phyloP scores from a whole-genome alignment of 2,888 invertebrate genomes.

The Acrobasis consociella region DNA sequence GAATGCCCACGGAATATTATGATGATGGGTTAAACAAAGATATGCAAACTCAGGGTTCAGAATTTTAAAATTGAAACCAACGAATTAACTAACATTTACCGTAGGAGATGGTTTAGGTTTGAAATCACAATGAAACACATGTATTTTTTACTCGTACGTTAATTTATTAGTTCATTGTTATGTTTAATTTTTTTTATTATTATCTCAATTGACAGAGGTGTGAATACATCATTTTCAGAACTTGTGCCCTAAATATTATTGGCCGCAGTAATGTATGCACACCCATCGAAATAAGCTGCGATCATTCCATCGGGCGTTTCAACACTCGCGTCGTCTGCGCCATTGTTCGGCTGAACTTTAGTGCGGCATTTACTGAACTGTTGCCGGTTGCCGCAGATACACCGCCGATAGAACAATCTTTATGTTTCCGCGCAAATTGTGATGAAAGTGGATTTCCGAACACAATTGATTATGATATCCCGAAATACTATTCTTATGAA shows the following conservation, averaged over 20 bases:
- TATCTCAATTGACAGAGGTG: too few species aligned
- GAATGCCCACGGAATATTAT: slow-evolving; percentile 19
- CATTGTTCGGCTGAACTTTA: slow-evolving; percentile 76
- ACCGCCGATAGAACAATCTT: slow-evolving; percentile 53
- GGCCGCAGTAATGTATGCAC: slow-evolving; percentile 3
- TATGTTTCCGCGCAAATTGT: slow-evolving; percentile 39
- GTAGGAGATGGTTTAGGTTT: too few species aligned
- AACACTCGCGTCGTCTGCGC: slow-evolving; percentile 42
- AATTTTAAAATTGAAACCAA: too few species aligned
- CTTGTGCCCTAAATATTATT: slow-evolving; percentile 5
- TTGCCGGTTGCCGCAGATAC: slow-evolving; percentile 64
- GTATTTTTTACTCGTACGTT: too few species aligned
- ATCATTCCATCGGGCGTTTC: slow-evolving; percentile 45
- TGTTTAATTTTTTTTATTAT: too few species aligned
- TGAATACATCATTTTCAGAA: too few species aligned
- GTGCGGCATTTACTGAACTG: slow-evolving; percentile 72
- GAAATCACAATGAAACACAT: too few species aligned
- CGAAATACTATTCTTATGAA: too few species aligned
- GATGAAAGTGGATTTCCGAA: slow-evolving; percentile 21
- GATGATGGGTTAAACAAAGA: neutral
- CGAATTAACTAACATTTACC: too few species aligned
- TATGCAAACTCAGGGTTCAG: neutral
- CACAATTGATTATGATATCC: neutral
- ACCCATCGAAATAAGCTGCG: slow-evolving; percentile 27
- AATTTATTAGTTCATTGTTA: too few species aligned